Evolutionary conservation across 2,113 vertebrate species (phyloP).

Genomic region (Taurulus bubalis): DNA sequence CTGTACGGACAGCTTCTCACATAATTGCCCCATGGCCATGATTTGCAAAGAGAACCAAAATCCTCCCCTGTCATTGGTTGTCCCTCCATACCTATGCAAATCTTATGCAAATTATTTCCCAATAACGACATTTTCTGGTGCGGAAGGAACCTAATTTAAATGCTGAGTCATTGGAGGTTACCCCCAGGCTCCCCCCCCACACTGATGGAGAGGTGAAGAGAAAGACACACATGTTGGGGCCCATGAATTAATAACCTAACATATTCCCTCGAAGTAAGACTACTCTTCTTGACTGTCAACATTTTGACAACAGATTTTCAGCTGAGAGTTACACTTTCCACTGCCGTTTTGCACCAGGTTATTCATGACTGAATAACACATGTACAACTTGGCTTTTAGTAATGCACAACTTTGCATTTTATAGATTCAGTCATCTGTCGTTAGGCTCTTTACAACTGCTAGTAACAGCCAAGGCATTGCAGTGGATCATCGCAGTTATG

Average conservation of each 20-base stretch:
- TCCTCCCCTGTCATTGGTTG: conserved; percentile 49
- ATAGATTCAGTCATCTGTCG: neutral
- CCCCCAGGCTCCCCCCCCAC: conserved; percentile 7
- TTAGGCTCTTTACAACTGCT: neutral
- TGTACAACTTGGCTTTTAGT: neutral
- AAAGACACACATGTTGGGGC: neutral
- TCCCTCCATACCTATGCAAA: conserved; percentile 60
- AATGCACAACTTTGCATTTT: neutral
- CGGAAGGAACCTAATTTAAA: conserved; percentile 38
- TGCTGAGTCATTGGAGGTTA: conserved; percentile 43
- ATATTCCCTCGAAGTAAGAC: conserved; percentile 6
- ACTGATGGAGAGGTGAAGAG: neutral
- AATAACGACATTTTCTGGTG: conserved; percentile 24
- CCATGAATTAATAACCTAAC: neutral
- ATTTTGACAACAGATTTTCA: neutral
- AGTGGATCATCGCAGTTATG: neutral
- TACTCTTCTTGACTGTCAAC: neutral
- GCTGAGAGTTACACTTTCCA: neutral
- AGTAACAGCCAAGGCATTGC: neutral
- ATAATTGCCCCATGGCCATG: conserved; percentile 39
- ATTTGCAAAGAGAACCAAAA: conserved; percentile 70
- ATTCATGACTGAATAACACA: neutral
- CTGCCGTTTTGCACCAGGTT: neutral
- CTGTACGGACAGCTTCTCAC: conserved; percentile 26
- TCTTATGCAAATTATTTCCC: conserved; percentile 69